Base-by-base conservation (phyloP, 2,797 vertebrate species). In the Sylvia borin region DNA sequence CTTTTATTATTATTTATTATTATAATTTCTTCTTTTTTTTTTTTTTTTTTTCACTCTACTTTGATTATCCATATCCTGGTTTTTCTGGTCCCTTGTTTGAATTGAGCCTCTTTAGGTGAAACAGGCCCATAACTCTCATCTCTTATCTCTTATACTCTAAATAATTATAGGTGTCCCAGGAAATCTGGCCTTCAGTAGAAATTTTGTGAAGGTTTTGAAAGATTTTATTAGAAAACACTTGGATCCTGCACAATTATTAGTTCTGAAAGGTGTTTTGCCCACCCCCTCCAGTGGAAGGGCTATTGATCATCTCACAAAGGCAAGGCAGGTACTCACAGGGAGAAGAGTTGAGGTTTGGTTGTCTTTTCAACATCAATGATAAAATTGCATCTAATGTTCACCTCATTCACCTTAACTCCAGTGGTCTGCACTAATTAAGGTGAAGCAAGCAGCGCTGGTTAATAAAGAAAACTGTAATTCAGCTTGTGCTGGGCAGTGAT, bases 151-250 rank as follows among this genome's bases (percentile, higher is more conserved):
- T 43, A 91, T 88, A 62, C 77, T 96, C 89, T 96, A 90, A 80
- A 92, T 97, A 98, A 98, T 98, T 97, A 97, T 51, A 96, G 88
- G 93, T 95, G 93, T 97, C 96, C 80, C 75, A 78, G 96, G 96
- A 95, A 98, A 97, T 89, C 76, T 87, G 88, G 81, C 74, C 94
- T 97, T 95, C 67, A 76, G 90, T 66, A 50, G 54, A 88, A 84
- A 96, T 96, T 96, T 96, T 94, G 74, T 91, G 82, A 93, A 96
- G 91, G 93, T 96, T 97, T 97, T 96, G 96, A 87, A 97, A 97
- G 94, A 94, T 97, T 97, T 97, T 97, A 96, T 97, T 94, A 97
- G 90, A 94, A 97, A 96, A 91, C 78, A 94, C 95, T 95, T 92
- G 93, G 95, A 81, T 90, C 90, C 97, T 88, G 80, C 93, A 95